Percentiles rank a stretch among this genome's conserved stretches.
phyloP scores from a whole-genome alignment of 37 sponge, comb jelly and placozoan species.

The Halichondria panicea region DNA sequence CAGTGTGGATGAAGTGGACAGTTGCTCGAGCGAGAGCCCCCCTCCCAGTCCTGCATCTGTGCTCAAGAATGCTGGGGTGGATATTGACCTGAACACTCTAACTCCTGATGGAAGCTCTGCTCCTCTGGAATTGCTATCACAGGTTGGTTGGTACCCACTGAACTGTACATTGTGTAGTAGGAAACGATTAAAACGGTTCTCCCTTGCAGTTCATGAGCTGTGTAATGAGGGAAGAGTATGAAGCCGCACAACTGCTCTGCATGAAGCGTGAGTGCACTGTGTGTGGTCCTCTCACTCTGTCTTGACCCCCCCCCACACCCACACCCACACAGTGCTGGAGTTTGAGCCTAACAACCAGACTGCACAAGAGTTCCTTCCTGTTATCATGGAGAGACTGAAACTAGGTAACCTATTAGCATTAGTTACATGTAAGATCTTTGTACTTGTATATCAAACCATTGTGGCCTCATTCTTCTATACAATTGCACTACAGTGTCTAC shows the following conservation, averaged over 20 bases:
- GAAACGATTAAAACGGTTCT: neutral
- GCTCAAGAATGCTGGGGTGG: slow-evolving; percentile 42
- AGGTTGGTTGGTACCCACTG: slow-evolving; percentile 31
- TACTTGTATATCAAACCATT: too few species aligned
- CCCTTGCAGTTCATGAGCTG: slow-evolving; percentile 56
- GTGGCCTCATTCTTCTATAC: too few species aligned
- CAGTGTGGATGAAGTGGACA: too few species aligned
- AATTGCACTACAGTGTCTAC: too few species aligned
- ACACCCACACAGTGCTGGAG: slow-evolving; percentile 27
- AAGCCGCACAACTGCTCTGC: slow-evolving; percentile 73
- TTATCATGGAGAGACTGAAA: slow-evolving; percentile 54
- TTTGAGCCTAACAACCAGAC: slow-evolving; percentile 66
- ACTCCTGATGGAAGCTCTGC: slow-evolving; percentile 33
- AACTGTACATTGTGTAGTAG: neutral
- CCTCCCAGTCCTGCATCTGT: too few species aligned
- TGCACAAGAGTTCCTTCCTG: slow-evolving; percentile 62
- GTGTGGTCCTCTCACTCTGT: neutral
- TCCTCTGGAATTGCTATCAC: slow-evolving; percentile 48
- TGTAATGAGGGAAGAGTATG: slow-evolving; percentile 59
- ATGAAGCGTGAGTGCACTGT: slow-evolving; percentile 31
- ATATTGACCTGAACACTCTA: slow-evolving; percentile 18
- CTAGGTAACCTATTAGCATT: slow-evolving; percentile 36
- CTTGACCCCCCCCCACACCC: neutral
- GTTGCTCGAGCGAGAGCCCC: too few species aligned
- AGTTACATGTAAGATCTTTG: too few species aligned